These are phyloP conservation scores for Plectrocnemia conspersa DNA, from an alignment of 1,140 invertebrate species.

Conservation along the genomic window DNA sequence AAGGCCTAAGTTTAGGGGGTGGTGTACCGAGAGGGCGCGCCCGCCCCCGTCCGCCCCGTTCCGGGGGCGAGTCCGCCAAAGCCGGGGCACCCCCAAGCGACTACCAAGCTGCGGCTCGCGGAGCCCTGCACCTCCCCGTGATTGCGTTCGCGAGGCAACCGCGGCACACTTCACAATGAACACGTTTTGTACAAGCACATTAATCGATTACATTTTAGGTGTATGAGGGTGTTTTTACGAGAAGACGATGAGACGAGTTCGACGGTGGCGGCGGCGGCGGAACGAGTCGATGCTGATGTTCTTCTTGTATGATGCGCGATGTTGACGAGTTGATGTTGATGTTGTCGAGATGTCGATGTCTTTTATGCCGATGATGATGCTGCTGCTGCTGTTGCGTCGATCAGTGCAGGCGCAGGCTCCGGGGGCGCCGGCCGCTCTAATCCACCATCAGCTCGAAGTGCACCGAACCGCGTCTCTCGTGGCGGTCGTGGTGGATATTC, in stretches of 20 bases:
- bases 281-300: too few relatives aligned
- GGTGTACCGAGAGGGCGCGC: too few relatives aligned
- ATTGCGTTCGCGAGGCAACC: slow-evolving; percentile 19
- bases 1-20: too few relatives aligned
- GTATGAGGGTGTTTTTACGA: not conserved
- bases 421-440: slow-evolving; percentile 47
- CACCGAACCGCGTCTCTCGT: slow-evolving; percentile 84
- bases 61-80: too few relatives aligned
- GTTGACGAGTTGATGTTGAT: not conserved
- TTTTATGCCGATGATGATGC: not conserved
- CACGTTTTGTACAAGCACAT: slow-evolving; percentile 32
- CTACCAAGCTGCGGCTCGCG: slow-evolving; percentile 16
- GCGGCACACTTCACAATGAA: slow-evolving; percentile 30
- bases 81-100: not conserved
- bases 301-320: not conserved
- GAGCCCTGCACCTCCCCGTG: slow-evolving; percentile 15
- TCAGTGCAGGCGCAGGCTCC: slow-evolving; percentile 4
- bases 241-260: slow-evolving; percentile 14
- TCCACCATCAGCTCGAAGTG: slow-evolving; percentile 95
- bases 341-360: too few relatives aligned
- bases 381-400: not conserved
- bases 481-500: slow-evolving; percentile 84
- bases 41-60: too few relatives aligned
- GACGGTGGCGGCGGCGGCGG: slow-evolving; percentile 5
- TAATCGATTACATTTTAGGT: slow-evolving; percentile 16